Evolutionary conservation across 2,113 vertebrate species (phyloP).

Genomic region (Butorides virescens): DNA sequence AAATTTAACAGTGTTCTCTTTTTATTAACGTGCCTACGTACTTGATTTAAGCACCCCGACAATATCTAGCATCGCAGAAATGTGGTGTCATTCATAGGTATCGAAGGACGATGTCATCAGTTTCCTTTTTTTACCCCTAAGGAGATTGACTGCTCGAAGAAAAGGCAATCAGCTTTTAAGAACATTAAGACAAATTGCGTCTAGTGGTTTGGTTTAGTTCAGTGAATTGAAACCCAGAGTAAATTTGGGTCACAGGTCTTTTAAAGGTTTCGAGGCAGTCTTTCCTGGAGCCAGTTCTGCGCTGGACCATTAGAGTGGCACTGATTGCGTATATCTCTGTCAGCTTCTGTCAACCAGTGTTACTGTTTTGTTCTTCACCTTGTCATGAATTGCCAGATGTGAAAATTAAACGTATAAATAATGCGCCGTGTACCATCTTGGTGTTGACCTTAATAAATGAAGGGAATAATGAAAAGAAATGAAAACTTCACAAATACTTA

Average conservation of each 20-base stretch:
- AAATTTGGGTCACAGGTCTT: not conserved
- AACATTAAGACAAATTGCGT: not conserved
- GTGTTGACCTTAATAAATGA: slow-evolving; percentile 29
- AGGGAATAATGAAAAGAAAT: not conserved
- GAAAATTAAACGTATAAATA: not conserved
- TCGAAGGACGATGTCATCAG: not conserved
- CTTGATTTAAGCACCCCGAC: not conserved
- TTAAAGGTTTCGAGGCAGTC: not conserved
- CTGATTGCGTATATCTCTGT: not conserved
- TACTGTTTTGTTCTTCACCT: slow-evolving; percentile 2
- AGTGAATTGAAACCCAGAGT: not conserved
- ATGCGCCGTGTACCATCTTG: slow-evolving; percentile 18
- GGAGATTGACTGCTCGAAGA: not conserved
- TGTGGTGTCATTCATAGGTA: not conserved
- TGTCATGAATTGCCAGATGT: slow-evolving; percentile 6
- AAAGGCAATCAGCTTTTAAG: not conserved
- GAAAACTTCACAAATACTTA: not conserved
- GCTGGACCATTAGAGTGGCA: not conserved
- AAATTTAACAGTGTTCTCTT: not conserved
- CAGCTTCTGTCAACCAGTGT: not conserved
- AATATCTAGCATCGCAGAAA: not conserved
- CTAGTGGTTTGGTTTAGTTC: not conserved
- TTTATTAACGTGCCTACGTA: not conserved
- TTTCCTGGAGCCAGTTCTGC: not conserved
- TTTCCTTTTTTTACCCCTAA: not conserved